Percentiles rank a stretch among this genome's conserved stretches.
Conservation (phyloP, 2,113 vertebrate species). For the Columba livia region DNA sequence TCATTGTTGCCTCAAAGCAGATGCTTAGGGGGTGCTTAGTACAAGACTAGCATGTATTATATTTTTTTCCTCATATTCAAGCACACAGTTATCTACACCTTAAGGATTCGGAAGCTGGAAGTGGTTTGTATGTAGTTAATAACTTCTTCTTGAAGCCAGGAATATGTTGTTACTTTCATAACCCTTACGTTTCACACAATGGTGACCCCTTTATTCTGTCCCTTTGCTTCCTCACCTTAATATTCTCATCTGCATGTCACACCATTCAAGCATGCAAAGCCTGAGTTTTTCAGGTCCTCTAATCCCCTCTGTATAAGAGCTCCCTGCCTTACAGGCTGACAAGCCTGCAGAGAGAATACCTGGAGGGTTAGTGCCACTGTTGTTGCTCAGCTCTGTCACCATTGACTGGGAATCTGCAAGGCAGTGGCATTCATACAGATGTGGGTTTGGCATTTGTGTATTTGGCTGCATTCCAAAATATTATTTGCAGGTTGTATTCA, state of each 20-base stretch:
- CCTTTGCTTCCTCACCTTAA: background rate
- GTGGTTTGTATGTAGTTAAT: background rate
- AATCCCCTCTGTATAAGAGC: background rate
- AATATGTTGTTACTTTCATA: background rate
- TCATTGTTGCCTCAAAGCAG: background rate
- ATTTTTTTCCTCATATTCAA: background rate
- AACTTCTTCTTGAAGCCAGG: background rate
- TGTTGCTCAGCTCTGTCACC: background rate
- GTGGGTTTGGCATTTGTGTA: background rate
- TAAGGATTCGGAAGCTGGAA: background rate
- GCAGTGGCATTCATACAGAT: background rate
- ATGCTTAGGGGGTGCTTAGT: background rate
- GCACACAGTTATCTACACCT: background rate
- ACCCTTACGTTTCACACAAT: accelerated
- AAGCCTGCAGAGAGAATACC: background rate
- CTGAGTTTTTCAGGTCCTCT: background rate
- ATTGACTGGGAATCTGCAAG: background rate
- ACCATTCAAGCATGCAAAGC: background rate
- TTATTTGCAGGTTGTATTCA: background rate
- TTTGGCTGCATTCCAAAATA: background rate
- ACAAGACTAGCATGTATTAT: background rate
- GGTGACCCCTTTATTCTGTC: background rate
- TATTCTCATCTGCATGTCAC: background rate
- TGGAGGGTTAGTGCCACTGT: background rate
- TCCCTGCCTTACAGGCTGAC: background rate